These are phyloP conservation scores for Hapalemur alaotrensis DNA, from an alignment of 2,797 vertebrate genomes.

Conservation along the genomic window DNA sequence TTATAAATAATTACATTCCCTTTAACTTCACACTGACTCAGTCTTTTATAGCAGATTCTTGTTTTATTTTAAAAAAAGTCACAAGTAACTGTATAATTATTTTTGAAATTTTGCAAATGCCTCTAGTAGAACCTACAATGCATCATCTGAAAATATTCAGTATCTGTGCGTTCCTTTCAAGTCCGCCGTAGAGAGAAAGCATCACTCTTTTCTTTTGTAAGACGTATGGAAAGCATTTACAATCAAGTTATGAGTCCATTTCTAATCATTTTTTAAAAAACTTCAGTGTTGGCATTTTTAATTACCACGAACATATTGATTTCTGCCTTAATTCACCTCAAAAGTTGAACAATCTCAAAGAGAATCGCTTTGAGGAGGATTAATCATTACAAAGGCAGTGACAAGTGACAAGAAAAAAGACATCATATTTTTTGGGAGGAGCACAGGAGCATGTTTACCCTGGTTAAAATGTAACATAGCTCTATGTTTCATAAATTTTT, in stretches of 20 bases:
- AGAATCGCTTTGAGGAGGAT: background rate
- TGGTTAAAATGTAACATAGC: background rate
- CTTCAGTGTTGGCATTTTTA: background rate
- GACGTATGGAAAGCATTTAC: background rate
- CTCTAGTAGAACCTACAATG: background rate
- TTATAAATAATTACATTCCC: background rate
- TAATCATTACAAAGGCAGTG: background rate
- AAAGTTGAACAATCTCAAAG: background rate
- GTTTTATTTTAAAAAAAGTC: background rate
- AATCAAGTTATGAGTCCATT: too few relatives aligned
- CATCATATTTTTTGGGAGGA: background rate
- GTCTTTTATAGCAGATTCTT: background rate
- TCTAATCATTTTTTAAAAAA: background rate
- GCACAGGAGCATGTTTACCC: background rate
- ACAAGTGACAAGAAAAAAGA: too few relatives aligned
- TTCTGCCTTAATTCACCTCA: background rate
- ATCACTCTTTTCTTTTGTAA: background rate
- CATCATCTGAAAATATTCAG: background rate
- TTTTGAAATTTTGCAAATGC: background rate
- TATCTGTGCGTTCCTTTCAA: too few relatives aligned
- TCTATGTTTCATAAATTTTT: background rate
- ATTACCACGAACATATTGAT: background rate
- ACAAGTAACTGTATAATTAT: background rate
- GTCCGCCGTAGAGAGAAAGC: background rate
- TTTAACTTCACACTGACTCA: too few relatives aligned